Evolutionary conservation across 2,113 vertebrate species (phyloP).

Genomic region (Phocoena sinus): DNA sequence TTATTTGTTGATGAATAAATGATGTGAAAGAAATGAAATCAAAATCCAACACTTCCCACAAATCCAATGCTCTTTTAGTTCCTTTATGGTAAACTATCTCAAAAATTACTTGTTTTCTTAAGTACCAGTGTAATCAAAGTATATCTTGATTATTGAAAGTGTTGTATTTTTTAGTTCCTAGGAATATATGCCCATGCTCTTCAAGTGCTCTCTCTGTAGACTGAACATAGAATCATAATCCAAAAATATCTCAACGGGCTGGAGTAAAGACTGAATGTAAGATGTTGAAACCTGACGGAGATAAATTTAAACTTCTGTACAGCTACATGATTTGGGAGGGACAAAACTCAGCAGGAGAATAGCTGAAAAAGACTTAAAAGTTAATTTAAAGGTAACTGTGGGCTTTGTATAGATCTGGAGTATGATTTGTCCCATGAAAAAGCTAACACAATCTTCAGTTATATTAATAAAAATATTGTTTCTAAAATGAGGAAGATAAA

Average conservation of each 20-base stretch:
- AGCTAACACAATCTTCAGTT: not conserved
- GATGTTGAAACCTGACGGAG: not conserved
- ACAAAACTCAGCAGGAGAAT: not conserved
- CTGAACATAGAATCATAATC: slow-evolving; percentile 3
- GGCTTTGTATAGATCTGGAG: not conserved
- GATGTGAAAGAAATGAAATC: not conserved
- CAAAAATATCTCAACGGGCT: not conserved
- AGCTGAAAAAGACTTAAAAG: not conserved
- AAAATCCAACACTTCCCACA: not conserved
- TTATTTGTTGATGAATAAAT: not conserved
- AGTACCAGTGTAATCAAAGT: not conserved
- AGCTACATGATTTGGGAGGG: not conserved
- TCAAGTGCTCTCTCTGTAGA: not conserved
- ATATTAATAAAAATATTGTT: not conserved
- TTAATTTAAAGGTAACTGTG: not conserved
- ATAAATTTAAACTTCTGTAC: slow-evolving; percentile 15
- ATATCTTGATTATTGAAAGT: not conserved
- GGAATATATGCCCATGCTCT: not conserved
- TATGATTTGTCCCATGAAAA: not conserved
- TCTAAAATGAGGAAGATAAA: not conserved
- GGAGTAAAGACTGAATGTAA: not conserved
- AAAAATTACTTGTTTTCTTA: not conserved
- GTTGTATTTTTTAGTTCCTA: not conserved
- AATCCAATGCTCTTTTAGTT: not conserved
- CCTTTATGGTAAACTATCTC: not conserved